Conservation (phyloP, 2,888 invertebrate species). For the Drosophila nr. perissopoda region DNA sequence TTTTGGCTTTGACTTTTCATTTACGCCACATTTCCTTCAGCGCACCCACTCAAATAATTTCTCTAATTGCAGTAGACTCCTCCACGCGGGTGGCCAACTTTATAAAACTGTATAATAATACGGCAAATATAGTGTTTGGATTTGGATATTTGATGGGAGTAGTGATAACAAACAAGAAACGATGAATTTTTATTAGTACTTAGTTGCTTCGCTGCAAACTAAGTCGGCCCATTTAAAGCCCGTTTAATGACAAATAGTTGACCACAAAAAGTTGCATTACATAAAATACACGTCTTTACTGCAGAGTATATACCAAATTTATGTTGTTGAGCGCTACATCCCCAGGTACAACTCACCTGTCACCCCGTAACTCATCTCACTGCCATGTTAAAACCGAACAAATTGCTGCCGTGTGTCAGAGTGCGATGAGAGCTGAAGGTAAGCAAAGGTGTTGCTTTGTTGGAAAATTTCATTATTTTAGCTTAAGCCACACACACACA, state of each 20-base stretch:
- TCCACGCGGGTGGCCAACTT: neutral
- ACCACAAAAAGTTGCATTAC: slow-evolving; percentile 15
- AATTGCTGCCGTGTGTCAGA: slow-evolving; percentile 67
- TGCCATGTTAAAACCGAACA: slow-evolving; percentile 57
- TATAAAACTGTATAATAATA: slow-evolving; percentile 1
- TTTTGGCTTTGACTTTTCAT: slow-evolving; percentile 12
- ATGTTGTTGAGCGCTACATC: slow-evolving; percentile 29
- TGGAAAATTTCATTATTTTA: slow-evolving; percentile 79
- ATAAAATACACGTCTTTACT: slow-evolving; percentile 6
- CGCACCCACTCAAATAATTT: slow-evolving; percentile 49
- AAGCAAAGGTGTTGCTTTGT: slow-evolving; percentile 76
- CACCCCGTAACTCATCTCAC: slow-evolving; percentile 9
- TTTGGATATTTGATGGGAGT: neutral
- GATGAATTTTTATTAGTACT: neutral
- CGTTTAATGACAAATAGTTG: slow-evolving; percentile 17
- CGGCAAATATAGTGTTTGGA: neutral
- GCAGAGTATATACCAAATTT: slow-evolving; percentile 30
- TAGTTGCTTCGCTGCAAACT: neutral
- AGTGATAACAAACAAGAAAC: neutral
- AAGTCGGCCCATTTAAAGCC: neutral
- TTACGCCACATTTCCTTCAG: slow-evolving; percentile 16
- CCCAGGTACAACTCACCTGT: slow-evolving; percentile 18
- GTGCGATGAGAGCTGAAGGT: slow-evolving; percentile 48
- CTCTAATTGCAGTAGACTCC: slow-evolving; percentile 59
- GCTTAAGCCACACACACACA: slow-evolving; percentile 63